A percentile compares a stretch with the other conserved stretches of the same genome.
These are phyloP conservation scores for Trissolcus brochymenae DNA, from an alignment of 2,888 invertebrate genomes.

Conservation along the genomic window DNA sequence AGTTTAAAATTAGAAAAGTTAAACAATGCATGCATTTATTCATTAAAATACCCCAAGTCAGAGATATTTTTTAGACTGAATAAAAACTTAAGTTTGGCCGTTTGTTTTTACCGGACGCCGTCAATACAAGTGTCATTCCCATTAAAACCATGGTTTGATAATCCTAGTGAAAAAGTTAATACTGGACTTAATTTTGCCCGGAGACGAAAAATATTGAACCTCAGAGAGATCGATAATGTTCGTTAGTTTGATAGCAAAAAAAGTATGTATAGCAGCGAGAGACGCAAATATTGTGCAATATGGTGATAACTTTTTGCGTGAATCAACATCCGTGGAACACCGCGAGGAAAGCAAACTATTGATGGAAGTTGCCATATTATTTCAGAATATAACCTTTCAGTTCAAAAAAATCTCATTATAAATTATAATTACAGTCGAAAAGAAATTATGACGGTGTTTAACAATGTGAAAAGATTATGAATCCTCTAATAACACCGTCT, in stretches of 20 bases:
- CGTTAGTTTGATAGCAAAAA: constrained; percentile 7
- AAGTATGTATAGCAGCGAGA: background rate
- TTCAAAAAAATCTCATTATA: no score
- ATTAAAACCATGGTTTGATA: background rate
- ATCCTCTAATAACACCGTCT: no score
- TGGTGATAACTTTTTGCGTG: constrained; percentile 17
- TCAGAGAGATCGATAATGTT: background rate
- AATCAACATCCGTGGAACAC: constrained; percentile 13
- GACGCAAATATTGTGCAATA: constrained; percentile 14
- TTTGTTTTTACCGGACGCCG: constrained; percentile 33
- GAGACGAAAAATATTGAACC: no score
- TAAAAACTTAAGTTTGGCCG: constrained; percentile 15
- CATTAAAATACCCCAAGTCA: constrained; percentile 17
- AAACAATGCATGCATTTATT: constrained; percentile 32
- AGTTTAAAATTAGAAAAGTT: constrained; percentile 41
- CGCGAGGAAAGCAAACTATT: background rate
- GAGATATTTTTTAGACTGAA: constrained; percentile 1
- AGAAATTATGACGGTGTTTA: no score
- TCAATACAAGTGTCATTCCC: background rate
- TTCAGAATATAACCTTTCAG: no score
- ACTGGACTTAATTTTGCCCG: no score
- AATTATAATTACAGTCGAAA: no score
- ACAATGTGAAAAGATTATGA: background rate
- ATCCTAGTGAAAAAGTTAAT: constrained; percentile 9
- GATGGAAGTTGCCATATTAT: no score